Percentiles rank a stretch among this genome's conserved stretches.
These are phyloP conservation scores for Odontocolon sp. DNA, from an alignment of 2,888 invertebrate genomes.

Conservation along the genomic window DNA sequence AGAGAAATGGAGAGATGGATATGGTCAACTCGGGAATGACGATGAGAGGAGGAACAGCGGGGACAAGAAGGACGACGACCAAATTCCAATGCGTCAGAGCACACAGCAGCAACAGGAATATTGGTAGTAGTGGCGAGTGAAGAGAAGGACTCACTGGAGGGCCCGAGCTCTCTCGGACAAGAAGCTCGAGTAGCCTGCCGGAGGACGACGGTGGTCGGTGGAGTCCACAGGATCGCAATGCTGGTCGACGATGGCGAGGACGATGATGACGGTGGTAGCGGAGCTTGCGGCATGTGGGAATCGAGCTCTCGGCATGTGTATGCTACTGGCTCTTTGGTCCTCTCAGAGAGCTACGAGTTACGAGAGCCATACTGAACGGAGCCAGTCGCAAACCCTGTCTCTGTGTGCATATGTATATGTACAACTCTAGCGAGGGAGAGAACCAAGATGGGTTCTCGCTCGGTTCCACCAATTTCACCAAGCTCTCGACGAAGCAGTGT, in stretches of 20 bases:
- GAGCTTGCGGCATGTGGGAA: constrained; percentile 17
- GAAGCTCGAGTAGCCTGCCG: constrained; percentile 61
- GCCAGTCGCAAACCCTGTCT: constrained; percentile 38
- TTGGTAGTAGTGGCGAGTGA: constrained; percentile 17
- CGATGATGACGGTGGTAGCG: constrained; percentile 38
- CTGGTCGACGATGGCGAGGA: constrained; percentile 46
- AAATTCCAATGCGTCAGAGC: constrained; percentile 64
- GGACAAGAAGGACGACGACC: constrained; percentile 15
- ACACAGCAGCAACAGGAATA: not conserved
- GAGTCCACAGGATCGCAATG: constrained; percentile 61
- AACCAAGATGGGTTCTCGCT: constrained; percentile 36
- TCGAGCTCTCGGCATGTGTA: constrained; percentile 25
- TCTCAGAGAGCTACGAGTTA: constrained; percentile 3
- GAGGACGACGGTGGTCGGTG: constrained; percentile 60
- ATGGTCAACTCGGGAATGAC: constrained; percentile 49
- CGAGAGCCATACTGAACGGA: not conserved
- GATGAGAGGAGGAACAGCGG: constrained; percentile 10
- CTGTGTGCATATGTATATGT: constrained; percentile 19
- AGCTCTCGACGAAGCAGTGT: constrained; percentile 42
- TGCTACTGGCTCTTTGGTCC: constrained; percentile 25
- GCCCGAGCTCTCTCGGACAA: constrained; percentile 58
- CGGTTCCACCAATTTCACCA: constrained; percentile 30
- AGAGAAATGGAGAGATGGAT: no score
- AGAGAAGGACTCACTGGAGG: constrained; percentile 52
- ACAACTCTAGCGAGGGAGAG: constrained; percentile 33